These are phyloP conservation scores for Drosophila prostipennis DNA, from an alignment of 2,888 invertebrate species.

Conservation along the genomic window DNA sequence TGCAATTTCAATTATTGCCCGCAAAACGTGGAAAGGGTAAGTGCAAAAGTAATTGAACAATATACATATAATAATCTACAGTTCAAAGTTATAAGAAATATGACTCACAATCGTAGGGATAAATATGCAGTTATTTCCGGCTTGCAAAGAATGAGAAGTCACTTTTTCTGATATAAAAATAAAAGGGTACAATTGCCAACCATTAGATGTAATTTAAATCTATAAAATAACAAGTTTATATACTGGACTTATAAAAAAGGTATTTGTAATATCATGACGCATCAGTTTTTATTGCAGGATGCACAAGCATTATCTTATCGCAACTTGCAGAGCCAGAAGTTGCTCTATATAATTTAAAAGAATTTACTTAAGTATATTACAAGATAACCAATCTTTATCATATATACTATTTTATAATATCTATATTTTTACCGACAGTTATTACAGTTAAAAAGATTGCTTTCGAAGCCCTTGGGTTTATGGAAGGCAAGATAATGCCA, in stretches of 20 bases:
- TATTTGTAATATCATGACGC: too few species aligned
- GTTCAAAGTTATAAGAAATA: not conserved
- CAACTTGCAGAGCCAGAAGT: not conserved
- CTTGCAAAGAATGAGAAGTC: not conserved
- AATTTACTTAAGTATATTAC: not conserved
- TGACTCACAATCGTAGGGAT: not conserved
- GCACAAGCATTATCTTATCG: not conserved
- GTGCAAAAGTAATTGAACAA: conserved; percentile 14
- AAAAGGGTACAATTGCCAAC: too few species aligned
- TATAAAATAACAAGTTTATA: too few species aligned
- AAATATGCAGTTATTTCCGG: not conserved
- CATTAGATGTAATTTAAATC: too few species aligned
- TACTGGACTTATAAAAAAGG: too few species aligned
- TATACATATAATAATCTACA: conserved; percentile 6
- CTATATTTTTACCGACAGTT: not conserved
- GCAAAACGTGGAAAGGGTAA: conserved; percentile 1
- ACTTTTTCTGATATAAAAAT: not conserved
- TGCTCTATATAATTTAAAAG: not conserved
- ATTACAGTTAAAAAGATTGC: not conserved
- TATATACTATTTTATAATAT: too few species aligned
- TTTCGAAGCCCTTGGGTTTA: not conserved
- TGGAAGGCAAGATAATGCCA: conserved; percentile 4
- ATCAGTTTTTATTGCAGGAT: too few species aligned
- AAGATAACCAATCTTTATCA: not conserved
- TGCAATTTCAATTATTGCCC: conserved; percentile 7